These are phyloP conservation scores for Drosophila trichaetosa DNA, from an alignment of 2,888 invertebrate genomes.

Conservation along the genomic window DNA sequence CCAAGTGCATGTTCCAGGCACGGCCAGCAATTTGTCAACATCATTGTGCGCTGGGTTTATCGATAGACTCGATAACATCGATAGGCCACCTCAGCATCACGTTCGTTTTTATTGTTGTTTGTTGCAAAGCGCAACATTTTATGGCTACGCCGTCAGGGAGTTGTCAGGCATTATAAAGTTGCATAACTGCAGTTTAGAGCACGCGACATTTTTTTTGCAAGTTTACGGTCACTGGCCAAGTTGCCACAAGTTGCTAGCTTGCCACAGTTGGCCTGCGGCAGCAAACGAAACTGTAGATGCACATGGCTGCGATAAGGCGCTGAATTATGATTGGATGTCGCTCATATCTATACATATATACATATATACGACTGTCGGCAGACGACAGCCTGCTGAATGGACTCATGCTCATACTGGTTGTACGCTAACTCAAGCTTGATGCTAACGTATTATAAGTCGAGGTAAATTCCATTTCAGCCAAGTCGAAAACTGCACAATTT, in stretches of 20 bases:
- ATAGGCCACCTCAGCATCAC: slow-evolving; percentile 12
- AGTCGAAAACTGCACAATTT: slow-evolving; percentile 38
- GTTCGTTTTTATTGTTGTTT: slow-evolving; percentile 41
- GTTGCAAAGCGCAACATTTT: slow-evolving; percentile 69
- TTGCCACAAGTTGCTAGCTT: slow-evolving; percentile 30
- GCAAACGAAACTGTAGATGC: slow-evolving; percentile 67
- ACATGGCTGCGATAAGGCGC: slow-evolving; percentile 68
- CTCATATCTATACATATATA: slow-evolving; percentile 60
- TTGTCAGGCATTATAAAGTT: slow-evolving; percentile 80
- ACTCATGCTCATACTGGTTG: slow-evolving; percentile 4
- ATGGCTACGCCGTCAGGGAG: slow-evolving; percentile 58
- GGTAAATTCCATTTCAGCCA: slow-evolving; percentile 14
- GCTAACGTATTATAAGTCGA: slow-evolving; percentile 12
- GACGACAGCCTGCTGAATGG: slow-evolving; percentile 23
- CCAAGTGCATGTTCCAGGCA: background rate
- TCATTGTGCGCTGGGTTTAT: slow-evolving; percentile 1
- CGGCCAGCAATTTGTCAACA: slow-evolving; percentile 32
- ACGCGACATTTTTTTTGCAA: slow-evolving; percentile 78
- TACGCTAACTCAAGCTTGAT: slow-evolving; percentile 1
- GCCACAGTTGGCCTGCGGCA: slow-evolving; percentile 24
- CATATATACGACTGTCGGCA: slow-evolving; percentile 25
- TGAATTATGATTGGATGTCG: slow-evolving; percentile 74
- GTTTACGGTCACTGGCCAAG: slow-evolving; percentile 70
- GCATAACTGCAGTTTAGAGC: slow-evolving; percentile 80
- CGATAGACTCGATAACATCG: slow-evolving; percentile 21